Percentiles rank a stretch among this genome's conserved stretches.
phyloP scores from a whole-genome alignment of 2,797 vertebrate genomes.

The Macrochelys suwanniensis region DNA sequence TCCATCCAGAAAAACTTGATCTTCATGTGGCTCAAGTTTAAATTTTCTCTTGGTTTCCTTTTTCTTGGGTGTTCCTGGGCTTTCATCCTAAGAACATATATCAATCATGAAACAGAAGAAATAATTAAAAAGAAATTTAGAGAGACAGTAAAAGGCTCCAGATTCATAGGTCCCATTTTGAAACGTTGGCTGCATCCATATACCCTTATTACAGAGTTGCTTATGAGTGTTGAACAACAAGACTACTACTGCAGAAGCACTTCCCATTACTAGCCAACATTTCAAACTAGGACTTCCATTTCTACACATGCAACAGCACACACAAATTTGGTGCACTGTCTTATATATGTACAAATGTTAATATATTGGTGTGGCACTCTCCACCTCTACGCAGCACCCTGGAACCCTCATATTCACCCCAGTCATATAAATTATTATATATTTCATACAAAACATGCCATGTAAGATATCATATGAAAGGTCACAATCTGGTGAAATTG shows the following conservation, averaged over 20 bases:
- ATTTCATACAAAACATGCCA: no score
- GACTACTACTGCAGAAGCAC: background rate
- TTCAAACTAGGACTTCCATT: background rate
- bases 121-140: background rate
- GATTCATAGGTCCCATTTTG: background rate
- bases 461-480: no score
- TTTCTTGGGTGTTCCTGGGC: constrained; percentile 96
- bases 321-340: background rate
- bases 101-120: background rate
- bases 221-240: background rate
- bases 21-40: constrained; percentile 97
- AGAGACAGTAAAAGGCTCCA: background rate
- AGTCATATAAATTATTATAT: no score
- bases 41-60: constrained; percentile 99
- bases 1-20: constrained; percentile 97
- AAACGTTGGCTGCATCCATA: rapidly evolving
- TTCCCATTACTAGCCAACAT: background rate
- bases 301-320: background rate
- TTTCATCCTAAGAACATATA: constrained; percentile 88
- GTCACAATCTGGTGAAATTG: no score
- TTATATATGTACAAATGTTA: background rate
- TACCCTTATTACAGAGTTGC: background rate
- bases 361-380: background rate
- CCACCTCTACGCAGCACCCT: no score
- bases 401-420: no score